Evolutionary conservation across 2,797 vertebrate genomes (phyloP).

Genomic region (Galaxias olidus): DNA sequence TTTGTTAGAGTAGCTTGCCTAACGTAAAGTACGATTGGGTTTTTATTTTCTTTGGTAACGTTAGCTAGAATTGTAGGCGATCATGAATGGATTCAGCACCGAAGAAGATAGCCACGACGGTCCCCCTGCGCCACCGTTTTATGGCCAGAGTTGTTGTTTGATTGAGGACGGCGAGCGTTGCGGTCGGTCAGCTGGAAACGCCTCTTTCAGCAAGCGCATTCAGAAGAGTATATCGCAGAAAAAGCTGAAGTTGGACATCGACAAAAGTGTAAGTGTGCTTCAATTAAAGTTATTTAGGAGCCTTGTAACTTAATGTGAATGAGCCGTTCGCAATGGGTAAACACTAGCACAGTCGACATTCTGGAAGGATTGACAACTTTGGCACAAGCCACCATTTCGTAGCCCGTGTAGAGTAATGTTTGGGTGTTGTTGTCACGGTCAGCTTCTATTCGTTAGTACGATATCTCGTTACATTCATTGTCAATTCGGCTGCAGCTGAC

Average conservation of each 20-base stretch:
- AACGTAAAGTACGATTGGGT: too few species aligned
- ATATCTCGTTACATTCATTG: too few species aligned
- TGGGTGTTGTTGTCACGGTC: too few species aligned
- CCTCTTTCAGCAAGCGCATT: slow-evolving; percentile 97
- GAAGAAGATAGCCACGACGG: slow-evolving; percentile 97
- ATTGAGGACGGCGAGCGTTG: slow-evolving; percentile 95
- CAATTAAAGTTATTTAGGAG: too few species aligned
- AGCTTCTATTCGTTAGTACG: too few species aligned
- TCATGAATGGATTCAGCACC: slow-evolving; percentile 96
- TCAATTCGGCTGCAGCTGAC: too few species aligned
- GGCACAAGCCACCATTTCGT: too few species aligned
- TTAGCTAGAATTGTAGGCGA: slow-evolving; percentile 19
- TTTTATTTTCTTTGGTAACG: neutral
- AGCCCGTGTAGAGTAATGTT: too few species aligned
- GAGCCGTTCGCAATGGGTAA: too few species aligned
- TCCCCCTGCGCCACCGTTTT: slow-evolving; percentile 82
- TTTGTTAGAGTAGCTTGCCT: slow-evolving; percentile 6
- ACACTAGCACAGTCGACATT: too few species aligned
- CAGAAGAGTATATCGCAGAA: slow-evolving; percentile 98
- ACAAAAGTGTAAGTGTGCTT: slow-evolving; percentile 88
- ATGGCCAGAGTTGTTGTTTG: slow-evolving; percentile 95
- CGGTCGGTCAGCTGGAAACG: slow-evolving; percentile 92
- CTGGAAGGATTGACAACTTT: too few species aligned
- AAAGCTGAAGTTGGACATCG: slow-evolving; percentile 95
- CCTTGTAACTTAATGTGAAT: too few species aligned